Percentiles rank a stretch among this genome's conserved stretches.
phyloP scores from a whole-genome alignment of 1,140 invertebrate genomes.

The Tetragnatha versicolor region DNA sequence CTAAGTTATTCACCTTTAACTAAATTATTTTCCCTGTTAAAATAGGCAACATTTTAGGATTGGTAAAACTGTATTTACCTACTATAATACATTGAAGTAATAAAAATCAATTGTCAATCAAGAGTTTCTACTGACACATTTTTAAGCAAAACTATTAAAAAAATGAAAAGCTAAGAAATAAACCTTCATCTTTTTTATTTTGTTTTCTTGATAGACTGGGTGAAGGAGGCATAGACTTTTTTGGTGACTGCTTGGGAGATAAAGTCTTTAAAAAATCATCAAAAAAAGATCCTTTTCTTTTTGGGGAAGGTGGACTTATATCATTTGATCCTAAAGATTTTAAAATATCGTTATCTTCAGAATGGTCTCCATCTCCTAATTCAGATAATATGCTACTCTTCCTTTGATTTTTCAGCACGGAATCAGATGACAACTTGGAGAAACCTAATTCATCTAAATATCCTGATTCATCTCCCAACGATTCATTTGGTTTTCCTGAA shows the following conservation, averaged over 20 bases:
- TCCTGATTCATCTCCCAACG: neutral
- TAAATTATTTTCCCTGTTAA: neutral
- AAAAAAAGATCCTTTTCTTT: slow-evolving; percentile 28
- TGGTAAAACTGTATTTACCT: neutral
- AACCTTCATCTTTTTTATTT: neutral
- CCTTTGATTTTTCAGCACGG: neutral
- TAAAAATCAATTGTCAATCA: neutral
- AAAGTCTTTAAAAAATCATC: slow-evolving; percentile 37
- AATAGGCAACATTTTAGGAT: neutral
- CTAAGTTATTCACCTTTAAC: neutral
- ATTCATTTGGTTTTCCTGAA: neutral
- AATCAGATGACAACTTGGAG: neutral
- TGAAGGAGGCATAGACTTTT: neutral
- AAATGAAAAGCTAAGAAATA: neutral
- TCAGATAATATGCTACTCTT: neutral
- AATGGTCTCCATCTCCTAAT: neutral
- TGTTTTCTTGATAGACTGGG: neutral
- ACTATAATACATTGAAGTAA: neutral
- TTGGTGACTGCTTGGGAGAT: neutral
- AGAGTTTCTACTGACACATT: neutral
- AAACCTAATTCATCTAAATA: slow-evolving; percentile 1
- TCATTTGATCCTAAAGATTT: slow-evolving; percentile 19
- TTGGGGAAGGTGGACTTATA: neutral
- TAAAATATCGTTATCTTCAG: slow-evolving; percentile 37
- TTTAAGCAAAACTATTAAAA: neutral